These are phyloP conservation scores for Lepidurus couesii DNA, from an alignment of 1,140 invertebrate species.

Conservation along the genomic window DNA sequence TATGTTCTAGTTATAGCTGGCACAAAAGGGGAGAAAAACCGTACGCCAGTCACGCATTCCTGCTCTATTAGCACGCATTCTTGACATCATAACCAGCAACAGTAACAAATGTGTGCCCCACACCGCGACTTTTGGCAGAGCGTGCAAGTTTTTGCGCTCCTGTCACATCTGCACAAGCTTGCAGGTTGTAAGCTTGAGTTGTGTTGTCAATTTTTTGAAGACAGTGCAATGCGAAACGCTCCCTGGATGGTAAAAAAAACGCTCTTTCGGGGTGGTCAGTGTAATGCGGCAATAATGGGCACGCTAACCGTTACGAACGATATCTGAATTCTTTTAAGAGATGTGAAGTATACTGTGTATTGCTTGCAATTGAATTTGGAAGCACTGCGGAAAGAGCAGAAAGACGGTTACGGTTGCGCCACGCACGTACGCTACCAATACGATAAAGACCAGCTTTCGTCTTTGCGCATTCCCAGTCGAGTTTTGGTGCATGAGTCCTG, in stretches of 20 bases:
- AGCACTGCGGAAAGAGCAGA: too few relatives aligned
- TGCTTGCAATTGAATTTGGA: too few relatives aligned
- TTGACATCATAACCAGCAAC: background rate
- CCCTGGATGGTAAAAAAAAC: background rate
- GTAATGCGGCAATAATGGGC: background rate
- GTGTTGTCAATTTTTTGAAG: background rate
- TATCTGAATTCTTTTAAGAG: too few relatives aligned
- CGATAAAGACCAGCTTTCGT: too few relatives aligned
- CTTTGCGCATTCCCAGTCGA: background rate
- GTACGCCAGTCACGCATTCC: background rate
- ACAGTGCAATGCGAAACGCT: background rate
- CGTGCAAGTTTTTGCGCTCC: background rate
- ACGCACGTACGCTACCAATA: too few relatives aligned
- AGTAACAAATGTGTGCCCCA: background rate
- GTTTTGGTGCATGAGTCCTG: background rate
- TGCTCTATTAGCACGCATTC: constrained; percentile 9
- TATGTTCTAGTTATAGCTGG: background rate
- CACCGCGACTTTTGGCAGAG: background rate
- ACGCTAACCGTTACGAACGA: background rate
- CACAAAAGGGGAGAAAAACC: background rate
- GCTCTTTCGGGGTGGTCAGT: background rate
- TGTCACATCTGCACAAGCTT: constrained; percentile 14
- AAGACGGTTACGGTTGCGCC: too few relatives aligned
- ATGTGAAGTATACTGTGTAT: too few relatives aligned
- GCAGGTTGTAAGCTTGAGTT: background rate